Evolutionary conservation across 2,113 vertebrate genomes (phyloP), one percentile per base, ranked within the genome.

Genomic region (Australoheros scitulus): DNA sequence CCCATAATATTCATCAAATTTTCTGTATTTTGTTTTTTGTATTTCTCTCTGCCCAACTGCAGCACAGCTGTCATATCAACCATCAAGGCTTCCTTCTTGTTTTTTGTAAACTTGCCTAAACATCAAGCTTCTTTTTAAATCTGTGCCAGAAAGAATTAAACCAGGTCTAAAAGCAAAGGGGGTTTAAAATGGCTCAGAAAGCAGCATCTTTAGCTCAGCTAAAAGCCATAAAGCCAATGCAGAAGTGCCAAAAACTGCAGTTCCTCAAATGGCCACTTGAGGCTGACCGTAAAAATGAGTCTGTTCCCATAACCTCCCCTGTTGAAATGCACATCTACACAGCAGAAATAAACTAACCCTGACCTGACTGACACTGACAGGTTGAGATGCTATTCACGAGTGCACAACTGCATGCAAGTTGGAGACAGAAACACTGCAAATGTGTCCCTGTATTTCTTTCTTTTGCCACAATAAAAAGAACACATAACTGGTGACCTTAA

Each of bases 401-500:
- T 52, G 9, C 43, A 70, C 11, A 11, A 17, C 65, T 70, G 65
- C 43, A 0, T 52, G 11, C 17, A 52, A 4, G 17, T 18, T 52
- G 43, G 43, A 72, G 43, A 3, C 65, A 72, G 43, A 72, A 14
- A 18, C 1, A 0, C 7, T 50, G 50, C 18, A 70, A 32, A 52
- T 20, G 29, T 52, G 17, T 52, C 65, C 65, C 4, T 8, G 2
- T 5, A 1, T 50, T 70, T 68, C 14, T 47, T 9, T 70, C 15
- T 47, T 70, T 70, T 47, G 17, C 64, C 64, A 68, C 26, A 43
- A 13, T 11, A 68, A 70, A 50, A 50, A 15, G 2, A 70, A 70
- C 15, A 50, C 11, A 50, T 50, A 50, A 50, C 2, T 20, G 2
- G 50, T 70, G 18, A 0, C 0, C 0, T 50, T 4, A 50, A 70